Evolutionary conservation across 37 sponge, comb jelly and placozoan genomes (phyloP), one percentile per base, ranked within the genome.

Genomic region (Lycopodina hypogea): DNA sequence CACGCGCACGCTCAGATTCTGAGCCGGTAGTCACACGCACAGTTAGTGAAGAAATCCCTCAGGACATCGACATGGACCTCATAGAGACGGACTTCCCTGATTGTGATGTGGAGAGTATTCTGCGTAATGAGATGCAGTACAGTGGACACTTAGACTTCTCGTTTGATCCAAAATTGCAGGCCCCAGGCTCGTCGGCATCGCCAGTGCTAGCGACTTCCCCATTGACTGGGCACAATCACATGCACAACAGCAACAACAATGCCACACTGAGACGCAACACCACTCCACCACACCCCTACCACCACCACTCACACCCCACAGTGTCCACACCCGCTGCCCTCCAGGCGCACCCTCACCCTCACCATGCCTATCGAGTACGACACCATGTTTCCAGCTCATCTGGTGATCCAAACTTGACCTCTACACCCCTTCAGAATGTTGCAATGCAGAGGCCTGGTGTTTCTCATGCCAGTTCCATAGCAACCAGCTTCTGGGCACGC

Each of bases 1-100:
- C 59, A 0, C 87, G 92, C 1, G 87, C 87, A 0, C 71, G 92
- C 18, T 91, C 92, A 26, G 81, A 74, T 28, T 91, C 92, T 0
- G 87, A 84, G 75, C 92, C 92, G 0, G 72, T 73, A 3, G 45
- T 80, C 11, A 38, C 45, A 0, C 36, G 39, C 52, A 37, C 36
- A 2, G 41, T 32, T 11, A 29, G 42, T 3, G 57, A 78, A 1
- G 18, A 11, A 2, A 65, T 65, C 30, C 90, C 90, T 12, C 71
- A 42, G 29, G 90, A 90, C 60, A 74, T 90, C 26, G 89, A 89
- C 64, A 74, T 81, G 73, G 81, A 78, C 14, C 58, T 90, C 32
- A 81, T 85, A 52, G 42, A 60, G 36, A 23, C 59, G 35, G 62
- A 30, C 23, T 74, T 79, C 42, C 76, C 55, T 15, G 82, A 81